phyloP scores from a whole-genome alignment of 2,888 invertebrate species.

The Drepanosiphum platanoidis region DNA sequence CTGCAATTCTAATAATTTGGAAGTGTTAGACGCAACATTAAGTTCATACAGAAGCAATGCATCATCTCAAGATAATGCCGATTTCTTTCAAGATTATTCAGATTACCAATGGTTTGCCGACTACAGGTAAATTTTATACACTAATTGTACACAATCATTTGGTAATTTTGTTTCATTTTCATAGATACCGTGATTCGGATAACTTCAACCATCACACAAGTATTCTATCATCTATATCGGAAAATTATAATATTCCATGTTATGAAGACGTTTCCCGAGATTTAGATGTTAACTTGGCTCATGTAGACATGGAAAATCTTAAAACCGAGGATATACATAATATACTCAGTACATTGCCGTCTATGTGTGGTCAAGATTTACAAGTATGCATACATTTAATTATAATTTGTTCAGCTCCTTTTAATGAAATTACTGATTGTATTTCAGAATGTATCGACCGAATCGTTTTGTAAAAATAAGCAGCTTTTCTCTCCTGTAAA shows the following conservation, averaged over 20 bases:
- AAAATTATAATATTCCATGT: constrained; percentile 77
- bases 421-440: background rate
- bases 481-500: constrained; percentile 89
- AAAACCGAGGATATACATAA: constrained; percentile 91
- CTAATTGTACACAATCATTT: constrained; percentile 1
- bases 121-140: constrained; percentile 74
- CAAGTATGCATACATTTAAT: constrained; percentile 67
- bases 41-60: constrained; percentile 66
- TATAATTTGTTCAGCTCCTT: constrained; percentile 1
- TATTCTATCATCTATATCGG: constrained; percentile 82
- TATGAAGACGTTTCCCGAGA: constrained; percentile 89
- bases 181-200: constrained; percentile 57
- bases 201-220: constrained; percentile 79
- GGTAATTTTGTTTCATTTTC: constrained; percentile 12
- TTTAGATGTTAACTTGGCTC: constrained; percentile 91
- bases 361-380: constrained; percentile 71
- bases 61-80: constrained; percentile 70
- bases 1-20: constrained; percentile 72
- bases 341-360: constrained; percentile 80
- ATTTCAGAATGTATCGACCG: constrained; percentile 69
- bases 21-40: constrained; percentile 64
- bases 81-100: constrained; percentile 85
- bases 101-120: constrained; percentile 93
- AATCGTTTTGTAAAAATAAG: constrained; percentile 85
- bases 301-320: constrained; percentile 95